Base-by-base conservation (phyloP, 37 sponge, comb jelly and placozoan species). In the Trichoplax adhaerens region DNA sequence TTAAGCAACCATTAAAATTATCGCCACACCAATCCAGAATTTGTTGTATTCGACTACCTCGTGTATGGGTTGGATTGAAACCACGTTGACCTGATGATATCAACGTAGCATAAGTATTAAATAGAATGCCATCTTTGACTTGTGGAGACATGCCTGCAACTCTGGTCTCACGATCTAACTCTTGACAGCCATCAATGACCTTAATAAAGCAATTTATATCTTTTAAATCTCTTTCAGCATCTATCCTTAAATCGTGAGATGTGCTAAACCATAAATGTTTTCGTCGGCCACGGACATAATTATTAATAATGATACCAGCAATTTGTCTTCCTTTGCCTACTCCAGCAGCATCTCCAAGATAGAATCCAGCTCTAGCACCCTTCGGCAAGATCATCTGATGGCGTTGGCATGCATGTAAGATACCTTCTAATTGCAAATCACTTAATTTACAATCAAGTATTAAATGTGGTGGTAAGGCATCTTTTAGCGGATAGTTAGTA, bases 321-420 rank as follows among this genome's bases (percentile, higher is more conserved):
- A 82, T 78, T 79, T 82, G 83, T 57, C 83, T 63, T 0, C 83
- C 83, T 55, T 82, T 82, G 12, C 83, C 83, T 48, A 82, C 83
- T 10, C 83, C 83, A 67, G 83, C 83, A 46, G 75, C 83, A 78
- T 82, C 83, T 52, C 83, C 83, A 58, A 82, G 78, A 58, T 79
- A 82, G 80, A 82, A 82, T 0, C 80, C 83, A 53, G 70, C 83
- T 10, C 83, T 53, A 48, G 50, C 62, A 5, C 80, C 80, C 68
- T 56, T 70, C 3, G 83, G 83, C 1, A 82, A 71, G 53, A 82
- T 0, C 50, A 78, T 79, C 10, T 70, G 60, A 64, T 82, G 83
- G 2, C 83, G 79, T 49, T 82, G 83, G 48, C 83, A 82, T 67
- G 83, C 79, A 68, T 79, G 68, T 7, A 74, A 69, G 49, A 82